These are phyloP conservation scores for Mallotus villosus DNA, from an alignment of 2,797 vertebrate species.

Conservation along the genomic window DNA sequence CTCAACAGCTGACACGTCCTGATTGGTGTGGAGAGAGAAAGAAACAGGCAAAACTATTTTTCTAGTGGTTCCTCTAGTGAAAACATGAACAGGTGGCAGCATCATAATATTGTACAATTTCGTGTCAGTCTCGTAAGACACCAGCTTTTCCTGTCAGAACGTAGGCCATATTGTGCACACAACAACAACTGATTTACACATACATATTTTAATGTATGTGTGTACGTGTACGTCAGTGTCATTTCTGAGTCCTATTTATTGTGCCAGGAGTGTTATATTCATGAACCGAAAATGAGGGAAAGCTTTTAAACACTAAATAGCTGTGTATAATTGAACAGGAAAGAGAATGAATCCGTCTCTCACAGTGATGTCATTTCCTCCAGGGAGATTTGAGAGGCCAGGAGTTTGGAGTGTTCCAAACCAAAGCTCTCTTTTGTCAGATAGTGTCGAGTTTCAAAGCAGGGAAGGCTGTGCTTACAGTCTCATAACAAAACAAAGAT, in stretches of 20 bases:
- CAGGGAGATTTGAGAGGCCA: slow-evolving; percentile 46
- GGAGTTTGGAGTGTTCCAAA: slow-evolving; percentile 31
- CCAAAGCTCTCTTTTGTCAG: slow-evolving; percentile 16
- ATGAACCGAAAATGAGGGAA: slow-evolving; percentile 55
- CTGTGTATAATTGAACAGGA: slow-evolving; percentile 56
- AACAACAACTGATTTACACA: slow-evolving; percentile 42
- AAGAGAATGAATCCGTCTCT: slow-evolving; percentile 42
- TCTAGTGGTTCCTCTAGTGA: slow-evolving; percentile 32
- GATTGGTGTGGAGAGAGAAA: slow-evolving; percentile 25
- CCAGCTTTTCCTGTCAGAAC: slow-evolving; percentile 34
- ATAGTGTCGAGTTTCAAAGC: slow-evolving; percentile 6
- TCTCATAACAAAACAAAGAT: neutral
- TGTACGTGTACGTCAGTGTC: slow-evolving; percentile 22
- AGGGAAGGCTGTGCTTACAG: neutral
- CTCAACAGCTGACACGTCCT: slow-evolving; percentile 40
- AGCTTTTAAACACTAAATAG: slow-evolving; percentile 57
- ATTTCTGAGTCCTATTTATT: slow-evolving; percentile 40
- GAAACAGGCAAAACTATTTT: slow-evolving; percentile 23
- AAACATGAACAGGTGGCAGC: slow-evolving; percentile 47
- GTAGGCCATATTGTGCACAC: slow-evolving; percentile 33
- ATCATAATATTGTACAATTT: slow-evolving; percentile 33
- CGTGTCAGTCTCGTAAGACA: slow-evolving; percentile 31
- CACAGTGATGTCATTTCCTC: slow-evolving; percentile 53
- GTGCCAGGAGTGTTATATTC: slow-evolving; percentile 54
- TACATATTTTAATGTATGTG: slow-evolving; percentile 39